A percentile compares a stretch with the other conserved stretches of the same genome.
These are phyloP conservation scores for Tipula confusa DNA, from an alignment of 2,888 invertebrate genomes.

Conservation along the genomic window DNA sequence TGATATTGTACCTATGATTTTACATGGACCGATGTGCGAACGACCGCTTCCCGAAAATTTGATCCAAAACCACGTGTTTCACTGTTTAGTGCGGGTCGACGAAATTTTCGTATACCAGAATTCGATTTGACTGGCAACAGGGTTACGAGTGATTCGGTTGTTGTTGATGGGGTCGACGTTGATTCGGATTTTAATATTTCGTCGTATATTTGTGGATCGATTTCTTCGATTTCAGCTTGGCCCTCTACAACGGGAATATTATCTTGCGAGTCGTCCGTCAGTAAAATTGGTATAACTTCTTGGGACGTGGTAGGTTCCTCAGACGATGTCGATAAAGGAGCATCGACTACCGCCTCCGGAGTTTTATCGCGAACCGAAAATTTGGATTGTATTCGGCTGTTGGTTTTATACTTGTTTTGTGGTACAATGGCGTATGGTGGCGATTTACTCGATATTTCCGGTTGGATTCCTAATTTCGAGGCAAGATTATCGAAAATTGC, in stretches of 20 bases:
- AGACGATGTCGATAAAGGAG: conserved; percentile 35
- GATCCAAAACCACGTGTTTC: not conserved
- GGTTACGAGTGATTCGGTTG: conserved; percentile 54
- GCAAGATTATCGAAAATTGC: conserved; percentile 61
- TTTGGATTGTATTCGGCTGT: not conserved
- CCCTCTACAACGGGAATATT: conserved; percentile 36
- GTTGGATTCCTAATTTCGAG: conserved; percentile 52
- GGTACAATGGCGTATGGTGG: conserved; percentile 44
- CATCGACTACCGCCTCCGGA: conserved; percentile 36
- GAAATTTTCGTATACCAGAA: conserved; percentile 67
- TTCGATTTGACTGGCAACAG: conserved; percentile 75
- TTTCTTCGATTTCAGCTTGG: conserved; percentile 49
- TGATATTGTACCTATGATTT: not conserved
- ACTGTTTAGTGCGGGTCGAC: conserved; percentile 51
- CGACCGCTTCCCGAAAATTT: not conserved
- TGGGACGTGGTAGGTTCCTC: conserved; percentile 36
- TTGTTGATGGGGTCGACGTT: conserved; percentile 30
- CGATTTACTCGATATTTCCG: conserved; percentile 44
- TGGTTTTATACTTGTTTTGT: conserved; percentile 44
- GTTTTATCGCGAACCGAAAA: not conserved
- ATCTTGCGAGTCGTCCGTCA: conserved; percentile 28
- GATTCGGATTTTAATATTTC: conserved; percentile 45
- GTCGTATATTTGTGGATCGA: conserved; percentile 49
- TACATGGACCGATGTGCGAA: conserved; percentile 25
- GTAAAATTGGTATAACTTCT: conserved; percentile 26